Conservation (phyloP, 2,888 invertebrate species). For the Neocrepidodera transversa region DNA sequence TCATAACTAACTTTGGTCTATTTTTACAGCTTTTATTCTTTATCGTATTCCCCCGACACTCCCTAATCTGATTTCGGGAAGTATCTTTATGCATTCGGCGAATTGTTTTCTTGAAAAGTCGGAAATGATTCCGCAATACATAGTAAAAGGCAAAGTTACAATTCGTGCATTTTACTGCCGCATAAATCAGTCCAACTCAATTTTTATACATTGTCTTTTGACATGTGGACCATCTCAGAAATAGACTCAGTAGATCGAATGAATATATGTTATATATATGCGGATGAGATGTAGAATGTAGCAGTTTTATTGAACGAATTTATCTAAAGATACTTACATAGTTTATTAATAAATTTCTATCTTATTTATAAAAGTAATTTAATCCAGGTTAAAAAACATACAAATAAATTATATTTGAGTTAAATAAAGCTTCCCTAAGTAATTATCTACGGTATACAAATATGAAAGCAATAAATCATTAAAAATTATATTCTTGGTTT, state of each 20-base stretch:
- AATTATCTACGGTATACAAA: too few species aligned
- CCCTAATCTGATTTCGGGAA: slow-evolving; percentile 14
- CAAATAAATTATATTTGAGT: too few species aligned
- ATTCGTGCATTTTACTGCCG: slow-evolving; percentile 43
- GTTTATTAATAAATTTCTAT: too few species aligned
- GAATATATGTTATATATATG: not conserved
- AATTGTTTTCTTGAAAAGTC: slow-evolving; percentile 21
- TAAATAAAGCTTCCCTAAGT: too few species aligned
- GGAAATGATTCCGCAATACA: slow-evolving; percentile 29
- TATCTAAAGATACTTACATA: too few species aligned
- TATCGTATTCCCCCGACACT: slow-evolving; percentile 2
- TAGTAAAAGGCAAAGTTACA: slow-evolving; percentile 31
- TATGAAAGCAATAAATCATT: too few species aligned
- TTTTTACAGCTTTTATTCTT: slow-evolving; percentile 4
- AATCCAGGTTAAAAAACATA: too few species aligned
- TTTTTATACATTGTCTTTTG: slow-evolving; percentile 48
- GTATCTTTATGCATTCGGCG: slow-evolving; percentile 7
- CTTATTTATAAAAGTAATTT: too few species aligned
- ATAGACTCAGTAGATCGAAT: slow-evolving; percentile 5
- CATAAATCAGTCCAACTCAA: slow-evolving; percentile 48
- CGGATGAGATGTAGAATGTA: not conserved
- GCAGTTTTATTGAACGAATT: not conserved
- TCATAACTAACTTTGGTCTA: too few species aligned
- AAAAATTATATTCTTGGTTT: too few species aligned
- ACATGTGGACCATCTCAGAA: slow-evolving; percentile 21